A percentile compares a stretch with the other conserved stretches of the same genome.
phyloP scores from a whole-genome alignment of 37 sponge, comb jelly and placozoan genomes.

The Oscarella lobularis region DNA sequence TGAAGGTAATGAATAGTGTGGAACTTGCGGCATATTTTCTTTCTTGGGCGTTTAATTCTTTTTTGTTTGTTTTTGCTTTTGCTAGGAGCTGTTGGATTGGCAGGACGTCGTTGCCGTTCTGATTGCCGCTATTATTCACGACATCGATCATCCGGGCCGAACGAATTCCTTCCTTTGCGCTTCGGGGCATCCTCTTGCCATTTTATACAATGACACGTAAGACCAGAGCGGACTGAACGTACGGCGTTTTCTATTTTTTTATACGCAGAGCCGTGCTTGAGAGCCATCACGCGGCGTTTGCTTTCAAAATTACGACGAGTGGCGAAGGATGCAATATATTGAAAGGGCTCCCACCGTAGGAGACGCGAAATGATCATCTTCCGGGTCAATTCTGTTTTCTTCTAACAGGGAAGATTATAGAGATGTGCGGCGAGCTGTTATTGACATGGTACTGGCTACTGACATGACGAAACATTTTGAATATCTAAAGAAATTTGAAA shows the following conservation, averaged over 20 bases:
- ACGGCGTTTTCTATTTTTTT: not conserved
- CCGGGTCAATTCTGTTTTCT: not conserved
- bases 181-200: constrained; percentile 34
- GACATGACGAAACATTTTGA: constrained; percentile 93
- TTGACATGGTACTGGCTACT: constrained; percentile 81
- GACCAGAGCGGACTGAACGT: constrained; percentile 6
- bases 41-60: not conserved
- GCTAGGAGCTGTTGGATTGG: constrained; percentile 42
- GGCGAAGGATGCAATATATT: not conserved
- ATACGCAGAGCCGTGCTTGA: not conserved
- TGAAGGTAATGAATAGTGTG: constrained; percentile 39
- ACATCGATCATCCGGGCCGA: constrained; percentile 74
- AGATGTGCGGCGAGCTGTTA: constrained; percentile 44
- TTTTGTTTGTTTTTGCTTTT: no score
- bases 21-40: not conserved
- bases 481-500: constrained; percentile 66
- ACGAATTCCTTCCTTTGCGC: constrained; percentile 71
- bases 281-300: not conserved
- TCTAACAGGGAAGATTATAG: constrained; percentile 38
- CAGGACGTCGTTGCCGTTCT: constrained; percentile 47
- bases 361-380: not conserved
- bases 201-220: constrained; percentile 78
- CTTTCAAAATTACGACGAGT: not conserved
- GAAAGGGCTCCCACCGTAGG: not conserved
- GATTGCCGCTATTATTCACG: constrained; percentile 62